Evolutionary conservation across 2,113 vertebrate genomes (phyloP).

Genomic region (Delphinapterus leucas): DNA sequence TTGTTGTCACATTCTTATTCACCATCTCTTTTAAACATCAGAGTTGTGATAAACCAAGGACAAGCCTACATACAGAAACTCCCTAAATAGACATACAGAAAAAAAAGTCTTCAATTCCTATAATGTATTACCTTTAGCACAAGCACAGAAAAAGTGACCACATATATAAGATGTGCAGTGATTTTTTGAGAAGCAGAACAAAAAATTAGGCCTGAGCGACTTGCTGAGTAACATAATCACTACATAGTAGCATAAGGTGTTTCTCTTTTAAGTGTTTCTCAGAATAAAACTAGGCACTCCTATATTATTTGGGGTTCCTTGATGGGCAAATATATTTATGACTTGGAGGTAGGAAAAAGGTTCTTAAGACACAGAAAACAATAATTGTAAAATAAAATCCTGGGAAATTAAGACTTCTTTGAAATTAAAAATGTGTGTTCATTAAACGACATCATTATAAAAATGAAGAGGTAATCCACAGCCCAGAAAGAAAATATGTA

Average conservation of each 20-base stretch:
- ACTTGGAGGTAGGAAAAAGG: not conserved
- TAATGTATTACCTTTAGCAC: not conserved
- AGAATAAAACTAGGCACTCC: not conserved
- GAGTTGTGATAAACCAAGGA: not conserved
- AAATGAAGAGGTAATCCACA: not conserved
- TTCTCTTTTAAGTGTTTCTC: not conserved
- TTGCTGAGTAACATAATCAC: not conserved
- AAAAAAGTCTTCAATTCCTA: not conserved
- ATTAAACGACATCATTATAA: not conserved
- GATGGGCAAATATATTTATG: not conserved
- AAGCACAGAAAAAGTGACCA: not conserved
- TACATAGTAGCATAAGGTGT: not conserved
- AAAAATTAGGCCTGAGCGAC: not conserved
- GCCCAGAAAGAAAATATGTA: not conserved
- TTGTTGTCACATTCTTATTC: not conserved
- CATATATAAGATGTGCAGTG: not conserved
- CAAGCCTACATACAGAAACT: not conserved
- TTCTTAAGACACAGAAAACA: slow-evolving; percentile 10
- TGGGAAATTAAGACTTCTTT: not conserved
- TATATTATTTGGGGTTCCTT: not conserved
- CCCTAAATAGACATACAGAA: not conserved
- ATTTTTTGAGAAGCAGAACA: not conserved
- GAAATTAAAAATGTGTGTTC: slow-evolving; percentile 9
- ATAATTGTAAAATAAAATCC: not conserved
- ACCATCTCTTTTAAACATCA: not conserved